phyloP scores from a whole-genome alignment of 2,113 vertebrate genomes.

The Romanogobio albipinnatus region DNA sequence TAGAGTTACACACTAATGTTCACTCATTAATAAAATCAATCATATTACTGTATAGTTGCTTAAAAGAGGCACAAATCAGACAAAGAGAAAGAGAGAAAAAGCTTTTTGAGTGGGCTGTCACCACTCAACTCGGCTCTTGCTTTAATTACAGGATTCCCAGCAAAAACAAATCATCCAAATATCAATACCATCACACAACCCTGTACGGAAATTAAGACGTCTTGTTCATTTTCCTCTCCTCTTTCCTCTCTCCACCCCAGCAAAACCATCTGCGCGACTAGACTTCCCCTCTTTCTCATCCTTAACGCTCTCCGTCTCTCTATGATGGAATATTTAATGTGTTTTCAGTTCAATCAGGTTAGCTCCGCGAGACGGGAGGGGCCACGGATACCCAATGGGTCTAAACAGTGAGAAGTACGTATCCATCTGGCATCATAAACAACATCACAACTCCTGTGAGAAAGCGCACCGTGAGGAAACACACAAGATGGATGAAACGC shows the following conservation, averaged over 20 bases:
- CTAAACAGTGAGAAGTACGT: constrained; percentile 18
- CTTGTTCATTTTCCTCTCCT: constrained; percentile 18
- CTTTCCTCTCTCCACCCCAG: constrained; percentile 16
- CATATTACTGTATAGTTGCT: background rate
- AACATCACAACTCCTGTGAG: constrained; percentile 8
- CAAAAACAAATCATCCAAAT: background rate
- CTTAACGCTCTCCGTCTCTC: constrained; percentile 4
- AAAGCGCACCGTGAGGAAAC: background rate
- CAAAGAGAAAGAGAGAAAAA: background rate
- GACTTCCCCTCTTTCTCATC: constrained; percentile 22
- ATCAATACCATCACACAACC: background rate
- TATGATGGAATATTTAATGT: constrained; percentile 55
- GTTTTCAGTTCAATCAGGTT: constrained; percentile 35
- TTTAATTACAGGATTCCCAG: constrained; percentile 16
- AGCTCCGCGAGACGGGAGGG: background rate
- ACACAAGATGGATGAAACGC: background rate
- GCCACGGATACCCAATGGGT: constrained; percentile 3
- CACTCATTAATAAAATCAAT: background rate
- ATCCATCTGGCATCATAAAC: constrained; percentile 40
- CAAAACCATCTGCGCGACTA: constrained; percentile 12
- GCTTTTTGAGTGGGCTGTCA: constrained; percentile 1
- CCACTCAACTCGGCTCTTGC: constrained; percentile 22
- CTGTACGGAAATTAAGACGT: constrained; percentile 4
- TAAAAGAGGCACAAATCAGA: background rate
- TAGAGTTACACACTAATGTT: background rate